Conservation (phyloP, 2,888 invertebrate species). For the Endomychus coccineus region DNA sequence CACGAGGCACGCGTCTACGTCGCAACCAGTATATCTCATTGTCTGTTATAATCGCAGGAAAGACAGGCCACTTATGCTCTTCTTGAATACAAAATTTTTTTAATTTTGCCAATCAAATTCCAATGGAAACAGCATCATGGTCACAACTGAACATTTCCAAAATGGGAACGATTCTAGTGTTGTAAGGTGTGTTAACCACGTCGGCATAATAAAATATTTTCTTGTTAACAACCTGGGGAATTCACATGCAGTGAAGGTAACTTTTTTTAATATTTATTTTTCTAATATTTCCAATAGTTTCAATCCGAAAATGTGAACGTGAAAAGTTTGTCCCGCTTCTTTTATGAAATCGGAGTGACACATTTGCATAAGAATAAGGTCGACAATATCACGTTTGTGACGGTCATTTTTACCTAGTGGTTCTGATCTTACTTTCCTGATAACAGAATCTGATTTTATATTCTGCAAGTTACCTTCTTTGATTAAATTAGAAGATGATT, state of each 20-base stretch:
- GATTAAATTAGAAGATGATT: too few species aligned
- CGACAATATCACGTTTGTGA: too few species aligned
- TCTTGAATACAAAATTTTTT: background rate
- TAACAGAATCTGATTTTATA: too few species aligned
- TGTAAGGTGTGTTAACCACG: background rate
- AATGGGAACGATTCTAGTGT: conserved; percentile 4
- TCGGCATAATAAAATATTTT: conserved; percentile 9
- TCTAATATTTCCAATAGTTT: conserved; percentile 5
- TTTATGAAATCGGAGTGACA: conserved; percentile 2
- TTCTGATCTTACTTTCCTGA: too few species aligned
- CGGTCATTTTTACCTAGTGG: too few species aligned
- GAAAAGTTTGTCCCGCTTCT: conserved; percentile 3
- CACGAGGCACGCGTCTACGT: too few species aligned
- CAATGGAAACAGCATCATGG: conserved; percentile 8
- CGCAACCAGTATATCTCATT: too few species aligned
- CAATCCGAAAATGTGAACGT: conserved; percentile 4
- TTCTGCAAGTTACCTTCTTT: too few species aligned
- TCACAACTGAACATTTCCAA: conserved; percentile 5
- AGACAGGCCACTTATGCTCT: conserved; percentile 3
- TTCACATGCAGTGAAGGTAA: background rate
- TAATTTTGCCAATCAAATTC: conserved; percentile 3
- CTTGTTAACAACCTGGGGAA: conserved; percentile 6
- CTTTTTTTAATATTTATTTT: background rate
- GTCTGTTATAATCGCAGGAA: conserved; percentile 1
- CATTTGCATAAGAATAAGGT: too few species aligned